A percentile compares a stretch with the other conserved stretches of the same genome.
These are phyloP conservation scores for Lithophane socia DNA, from an alignment of 2,888 invertebrate genomes.

Conservation along the genomic window DNA sequence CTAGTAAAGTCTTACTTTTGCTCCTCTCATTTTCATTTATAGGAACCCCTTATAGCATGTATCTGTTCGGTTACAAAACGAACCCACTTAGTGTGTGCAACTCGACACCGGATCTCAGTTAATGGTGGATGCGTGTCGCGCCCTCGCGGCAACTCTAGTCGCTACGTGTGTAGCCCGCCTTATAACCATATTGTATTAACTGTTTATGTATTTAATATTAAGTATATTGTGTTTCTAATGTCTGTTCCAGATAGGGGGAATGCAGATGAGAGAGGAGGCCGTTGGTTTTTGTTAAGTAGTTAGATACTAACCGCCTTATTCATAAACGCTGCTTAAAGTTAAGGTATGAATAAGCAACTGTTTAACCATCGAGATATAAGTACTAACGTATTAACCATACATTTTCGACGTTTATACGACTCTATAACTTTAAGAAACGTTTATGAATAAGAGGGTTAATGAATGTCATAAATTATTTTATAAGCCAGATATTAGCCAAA, in stretches of 20 bases:
- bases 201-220: slow-evolving; percentile 50
- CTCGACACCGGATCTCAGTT: slow-evolving; percentile 77
- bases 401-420: no score
- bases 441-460: no score
- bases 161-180: slow-evolving; percentile 53
- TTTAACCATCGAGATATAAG: no score
- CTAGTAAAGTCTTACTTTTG: not conserved
- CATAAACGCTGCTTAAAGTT: no score
- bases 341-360: no score
- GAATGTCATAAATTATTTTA: no score
- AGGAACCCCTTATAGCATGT: not conserved
- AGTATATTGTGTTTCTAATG: slow-evolving; percentile 41
- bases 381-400: no score
- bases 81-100: slow-evolving; percentile 63
- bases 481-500: no score
- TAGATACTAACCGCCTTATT: no score
- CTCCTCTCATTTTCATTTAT: not conserved
- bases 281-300: not conserved
- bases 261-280: not conserved
- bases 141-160: slow-evolving; percentile 52
- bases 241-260: slow-evolving; percentile 21
- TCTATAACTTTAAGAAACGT: no score
- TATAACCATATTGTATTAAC: slow-evolving; percentile 51
- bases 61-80: slow-evolving; percentile 41
- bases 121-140: slow-evolving; percentile 80